These are phyloP conservation scores for Plebejus argus DNA, from an alignment of 2,888 invertebrate genomes.

Conservation along the genomic window DNA sequence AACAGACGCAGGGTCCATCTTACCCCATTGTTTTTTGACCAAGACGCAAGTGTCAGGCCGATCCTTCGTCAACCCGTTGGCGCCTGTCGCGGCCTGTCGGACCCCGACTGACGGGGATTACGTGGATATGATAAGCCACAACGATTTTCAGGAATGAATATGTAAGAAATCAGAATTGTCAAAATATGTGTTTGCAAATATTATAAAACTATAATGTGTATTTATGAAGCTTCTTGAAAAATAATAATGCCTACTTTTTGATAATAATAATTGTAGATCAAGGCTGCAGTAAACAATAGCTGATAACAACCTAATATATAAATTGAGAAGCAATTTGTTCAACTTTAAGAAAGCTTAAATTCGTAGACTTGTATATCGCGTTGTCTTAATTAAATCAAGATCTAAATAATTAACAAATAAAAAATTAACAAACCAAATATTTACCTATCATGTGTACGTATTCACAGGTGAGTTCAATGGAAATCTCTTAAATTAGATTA, in stretches of 20 bases:
- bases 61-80: constrained; percentile 27
- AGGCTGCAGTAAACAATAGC: too few relatives aligned
- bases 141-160: not conserved
- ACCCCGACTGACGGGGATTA: constrained; percentile 5
- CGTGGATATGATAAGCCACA: not conserved
- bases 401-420: too few relatives aligned
- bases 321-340: too few relatives aligned
- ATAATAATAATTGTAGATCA: too few relatives aligned
- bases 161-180: too few relatives aligned
- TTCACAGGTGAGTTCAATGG: not conserved
- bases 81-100: constrained; percentile 31
- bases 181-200: not conserved
- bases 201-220: too few relatives aligned
- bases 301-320: constrained; percentile 45
- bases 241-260: too few relatives aligned
- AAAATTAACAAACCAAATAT: too few relatives aligned
- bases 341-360: too few relatives aligned
- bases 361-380: too few relatives aligned
- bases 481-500: constrained; percentile 48
- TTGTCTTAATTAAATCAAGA: too few relatives aligned
- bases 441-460: not conserved
- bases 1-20: constrained; percentile 9
- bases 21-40: constrained; percentile 14
- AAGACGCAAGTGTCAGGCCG: not conserved
- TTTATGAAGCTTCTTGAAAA: too few relatives aligned